Base-by-base conservation (phyloP, 2,113 vertebrate genomes). In the Menidia beryllina region DNA sequence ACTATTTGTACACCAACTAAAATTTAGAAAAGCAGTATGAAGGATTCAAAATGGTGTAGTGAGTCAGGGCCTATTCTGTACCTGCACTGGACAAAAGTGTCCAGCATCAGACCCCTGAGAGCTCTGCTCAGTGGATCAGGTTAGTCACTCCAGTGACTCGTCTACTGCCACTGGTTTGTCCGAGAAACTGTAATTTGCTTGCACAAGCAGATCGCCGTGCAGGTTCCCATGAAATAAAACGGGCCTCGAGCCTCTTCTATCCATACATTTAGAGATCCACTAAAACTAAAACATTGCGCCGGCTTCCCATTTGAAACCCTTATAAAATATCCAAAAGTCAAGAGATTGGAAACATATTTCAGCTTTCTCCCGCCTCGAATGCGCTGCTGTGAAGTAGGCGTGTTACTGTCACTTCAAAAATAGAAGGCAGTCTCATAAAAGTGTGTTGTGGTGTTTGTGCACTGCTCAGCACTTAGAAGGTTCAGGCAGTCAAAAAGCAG, bases 161-260 rank as follows among this genome's bases (percentile, higher is more conserved):
- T 59, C 63, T 63, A 45, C 47, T 53, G 77, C 63, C 66, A 65
- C 63, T 4, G 61, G 77, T 79, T 80, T 86, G 77, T 75, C 67
- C 71, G 66, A 87, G 66, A 78, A 75, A 74, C 70, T 21, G 59
- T n/a, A n/a, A n/a, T 81, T 75, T 86, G 90, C 85, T 88, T 88
- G 75, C 72, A 79, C 80, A 84, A 77, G 76, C 83, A 90, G 26
- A 77, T 82, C 11, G 4, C 25, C 5, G 27, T 78, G 63, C 75
- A 67, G 60, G 69, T 69, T 72, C 72, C 69, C 78, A 83, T 80
- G 63, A 80, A 71, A 68, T 38, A 69, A 68, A 79, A 75, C 1
- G 1, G 30, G 49, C n/a, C n/a, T n/a, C 56, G 69, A 57, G 62
- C 48, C 60, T 23, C 36, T 61, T 58, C n/a, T 36, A 63, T 38